Percentiles rank a stretch among this genome's conserved stretches.
These are phyloP conservation scores for Psilanteris sp. DNA, from an alignment of 1,140 invertebrate species.

Conservation along the genomic window DNA sequence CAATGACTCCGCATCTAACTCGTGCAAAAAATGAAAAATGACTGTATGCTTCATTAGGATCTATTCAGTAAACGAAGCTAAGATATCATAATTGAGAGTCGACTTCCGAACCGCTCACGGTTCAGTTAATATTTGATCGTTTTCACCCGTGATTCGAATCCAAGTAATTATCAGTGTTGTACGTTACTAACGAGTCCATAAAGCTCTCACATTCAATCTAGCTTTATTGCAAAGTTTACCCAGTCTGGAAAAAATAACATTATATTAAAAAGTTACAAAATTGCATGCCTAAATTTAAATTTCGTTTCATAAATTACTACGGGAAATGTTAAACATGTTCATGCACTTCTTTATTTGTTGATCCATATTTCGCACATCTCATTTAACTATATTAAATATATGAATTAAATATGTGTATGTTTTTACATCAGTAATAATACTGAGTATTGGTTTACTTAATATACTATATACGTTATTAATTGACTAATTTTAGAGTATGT, in stretches of 20 bases:
- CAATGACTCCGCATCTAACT: slow-evolving; percentile 21
- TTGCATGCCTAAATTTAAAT: no score
- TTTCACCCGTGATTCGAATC: slow-evolving; percentile 42
- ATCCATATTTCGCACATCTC: no score
- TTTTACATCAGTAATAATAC: no score
- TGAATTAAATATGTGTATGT: no score
- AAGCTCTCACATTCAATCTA: slow-evolving; percentile 16
- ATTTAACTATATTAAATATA: no score
- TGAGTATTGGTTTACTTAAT: no score
- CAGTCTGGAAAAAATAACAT: not conserved
- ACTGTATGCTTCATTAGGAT: slow-evolving; percentile 52
- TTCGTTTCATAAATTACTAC: no score
- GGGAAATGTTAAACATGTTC: no score
- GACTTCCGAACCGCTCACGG: slow-evolving; percentile 44
- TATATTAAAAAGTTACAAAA: no score
- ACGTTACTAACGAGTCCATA: slow-evolving; percentile 31
- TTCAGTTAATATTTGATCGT: slow-evolving; percentile 56
- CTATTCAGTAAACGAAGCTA: slow-evolving; percentile 58
- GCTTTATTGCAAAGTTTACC: slow-evolving; percentile 19
- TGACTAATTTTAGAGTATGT: no score
- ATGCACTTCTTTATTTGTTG: no score
- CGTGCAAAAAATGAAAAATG: slow-evolving; percentile 42
- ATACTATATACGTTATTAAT: no score
- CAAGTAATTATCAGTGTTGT: slow-evolving; percentile 45
- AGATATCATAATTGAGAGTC: slow-evolving; percentile 57